Evolutionary conservation across 2,888 invertebrate genomes (phyloP).

Genomic region (Ichneumoninae sp.): DNA sequence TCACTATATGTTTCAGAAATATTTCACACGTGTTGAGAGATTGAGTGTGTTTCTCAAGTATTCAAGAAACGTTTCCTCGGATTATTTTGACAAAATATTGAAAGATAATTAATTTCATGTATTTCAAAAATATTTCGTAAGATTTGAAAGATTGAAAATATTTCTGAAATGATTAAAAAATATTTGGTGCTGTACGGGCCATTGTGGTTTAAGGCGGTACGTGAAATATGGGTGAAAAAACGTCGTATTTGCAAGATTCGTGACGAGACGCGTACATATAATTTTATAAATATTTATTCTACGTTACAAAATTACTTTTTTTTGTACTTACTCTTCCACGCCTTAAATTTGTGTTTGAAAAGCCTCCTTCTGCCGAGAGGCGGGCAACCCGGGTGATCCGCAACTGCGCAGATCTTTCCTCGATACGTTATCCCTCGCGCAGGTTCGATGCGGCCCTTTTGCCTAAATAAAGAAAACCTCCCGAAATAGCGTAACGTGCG

Average conservation of each 20-base stretch:
- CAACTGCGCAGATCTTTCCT: constrained; percentile 38
- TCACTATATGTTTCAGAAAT: too few species aligned
- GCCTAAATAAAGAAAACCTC: not conserved
- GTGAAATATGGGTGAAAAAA: not conserved
- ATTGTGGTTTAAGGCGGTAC: not conserved
- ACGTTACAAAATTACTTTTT: not conserved
- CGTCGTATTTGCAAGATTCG: not conserved
- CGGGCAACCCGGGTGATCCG: constrained; percentile 24
- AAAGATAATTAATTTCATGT: too few species aligned
- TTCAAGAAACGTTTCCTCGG: too few species aligned
- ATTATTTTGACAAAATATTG: too few species aligned
- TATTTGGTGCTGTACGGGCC: too few species aligned
- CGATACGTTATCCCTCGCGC: constrained; percentile 4
- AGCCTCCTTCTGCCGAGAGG: not conserved
- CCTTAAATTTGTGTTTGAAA: not conserved
- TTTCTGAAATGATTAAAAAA: too few species aligned
- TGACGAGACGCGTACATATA: not conserved
- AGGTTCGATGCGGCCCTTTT: not conserved
- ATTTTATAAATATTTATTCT: not conserved
- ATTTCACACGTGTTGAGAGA: too few species aligned
- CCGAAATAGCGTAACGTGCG: not conserved
- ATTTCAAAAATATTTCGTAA: too few species aligned
- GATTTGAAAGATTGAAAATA: too few species aligned
- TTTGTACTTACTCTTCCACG: constrained; percentile 31
- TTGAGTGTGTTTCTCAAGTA: too few species aligned